These are phyloP conservation scores for Drosophila teissieri DNA, from an alignment of 1,140 invertebrate species.

Conservation along the genomic window DNA sequence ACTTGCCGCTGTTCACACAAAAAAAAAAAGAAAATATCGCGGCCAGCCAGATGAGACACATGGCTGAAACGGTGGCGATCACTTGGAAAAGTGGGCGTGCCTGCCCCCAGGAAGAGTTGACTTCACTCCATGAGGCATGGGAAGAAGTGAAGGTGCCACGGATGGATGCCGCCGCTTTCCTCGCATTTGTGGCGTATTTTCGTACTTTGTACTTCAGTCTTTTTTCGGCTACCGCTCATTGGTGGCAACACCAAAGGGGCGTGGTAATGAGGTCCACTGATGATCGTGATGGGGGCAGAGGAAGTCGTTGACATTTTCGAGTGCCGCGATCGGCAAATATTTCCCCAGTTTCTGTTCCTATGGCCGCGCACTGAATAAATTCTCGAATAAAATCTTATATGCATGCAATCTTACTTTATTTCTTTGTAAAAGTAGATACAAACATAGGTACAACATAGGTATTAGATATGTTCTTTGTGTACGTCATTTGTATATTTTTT, in stretches of 20 bases:
- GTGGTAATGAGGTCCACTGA: slow-evolving; percentile 62
- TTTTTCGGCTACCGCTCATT: slow-evolving; percentile 59
- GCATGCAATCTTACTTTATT: no score
- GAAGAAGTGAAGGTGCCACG: slow-evolving; percentile 58
- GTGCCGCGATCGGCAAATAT: slow-evolving; percentile 22
- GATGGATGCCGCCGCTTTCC: slow-evolving; percentile 51
- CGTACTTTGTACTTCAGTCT: slow-evolving; percentile 26
- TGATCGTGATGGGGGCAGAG: slow-evolving; percentile 25
- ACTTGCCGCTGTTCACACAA: slow-evolving; percentile 46
- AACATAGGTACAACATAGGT: no score
- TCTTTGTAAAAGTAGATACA: no score
- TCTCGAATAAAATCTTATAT: no score
- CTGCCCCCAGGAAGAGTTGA: slow-evolving; percentile 70
- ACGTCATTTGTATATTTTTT: no score
- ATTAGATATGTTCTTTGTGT: no score
- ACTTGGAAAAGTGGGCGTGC: slow-evolving; percentile 62
- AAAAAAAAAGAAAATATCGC: slow-evolving; percentile 2
- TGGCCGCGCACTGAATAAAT: background rate
- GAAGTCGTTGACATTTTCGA: slow-evolving; percentile 67
- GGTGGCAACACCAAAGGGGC: slow-evolving; percentile 72
- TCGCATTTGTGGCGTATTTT: slow-evolving; percentile 34
- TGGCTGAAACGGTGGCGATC: slow-evolving; percentile 57
- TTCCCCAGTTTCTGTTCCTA: background rate
- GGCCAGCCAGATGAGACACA: slow-evolving; percentile 23
- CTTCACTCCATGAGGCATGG: slow-evolving; percentile 25